A percentile compares a stretch with the other conserved stretches of the same genome.
phyloP scores from a whole-genome alignment of 2,797 vertebrate genomes.

The Ptychobarbus kaznakovi region DNA sequence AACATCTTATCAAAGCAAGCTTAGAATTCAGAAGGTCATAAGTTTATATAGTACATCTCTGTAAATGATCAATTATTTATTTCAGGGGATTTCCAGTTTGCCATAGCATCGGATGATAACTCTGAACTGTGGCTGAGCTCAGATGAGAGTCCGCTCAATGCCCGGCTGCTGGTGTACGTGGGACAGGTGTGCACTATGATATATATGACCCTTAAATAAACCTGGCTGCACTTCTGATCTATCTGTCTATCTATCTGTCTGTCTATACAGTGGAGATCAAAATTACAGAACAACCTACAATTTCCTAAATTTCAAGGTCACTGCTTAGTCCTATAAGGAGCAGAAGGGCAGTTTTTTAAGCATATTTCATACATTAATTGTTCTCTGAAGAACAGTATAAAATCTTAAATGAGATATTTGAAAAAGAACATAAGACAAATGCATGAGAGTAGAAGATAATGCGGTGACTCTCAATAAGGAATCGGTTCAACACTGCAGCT shows the following conservation, averaged over 20 bases:
- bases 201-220: neutral
- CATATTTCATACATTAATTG: neutral
- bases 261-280: neutral
- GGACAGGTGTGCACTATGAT: slow-evolving; percentile 76
- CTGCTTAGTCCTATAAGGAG: neutral
- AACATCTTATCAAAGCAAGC: neutral
- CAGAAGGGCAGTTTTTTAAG: neutral
- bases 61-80: slow-evolving; percentile 25
- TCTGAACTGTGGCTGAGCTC: slow-evolving; percentile 89
- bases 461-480: too few species aligned
- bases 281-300: neutral
- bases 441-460: too few species aligned
- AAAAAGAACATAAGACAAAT: too few species aligned
- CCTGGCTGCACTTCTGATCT: neutral
- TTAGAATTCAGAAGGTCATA: neutral
- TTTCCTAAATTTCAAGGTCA: neutral
- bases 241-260: neutral
- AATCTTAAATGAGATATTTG: neutral
- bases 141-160: slow-evolving; percentile 79
- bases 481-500: too few species aligned
- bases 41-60: neutral
- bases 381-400: neutral
- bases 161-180: slow-evolving; percentile 80
- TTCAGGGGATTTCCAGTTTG: slow-evolving; percentile 89
- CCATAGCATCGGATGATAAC: slow-evolving; percentile 88